Percentiles rank a stretch among this genome's conserved stretches.
These are phyloP conservation scores for Larimichthys crocea DNA, from an alignment of 2,113 vertebrate species.

Conservation along the genomic window DNA sequence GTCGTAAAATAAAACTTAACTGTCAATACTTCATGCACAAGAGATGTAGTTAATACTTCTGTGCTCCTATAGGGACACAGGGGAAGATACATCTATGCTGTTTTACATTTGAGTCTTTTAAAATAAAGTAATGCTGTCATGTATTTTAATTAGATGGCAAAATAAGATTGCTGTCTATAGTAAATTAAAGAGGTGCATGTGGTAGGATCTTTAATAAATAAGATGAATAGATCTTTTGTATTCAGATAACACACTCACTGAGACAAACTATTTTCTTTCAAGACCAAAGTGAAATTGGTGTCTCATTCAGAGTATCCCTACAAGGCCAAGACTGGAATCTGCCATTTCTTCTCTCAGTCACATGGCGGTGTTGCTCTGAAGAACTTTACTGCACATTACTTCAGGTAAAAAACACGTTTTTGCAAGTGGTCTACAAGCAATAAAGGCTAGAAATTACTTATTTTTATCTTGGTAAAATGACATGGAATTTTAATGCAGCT, in stretches of 20 bases:
- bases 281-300: slow-evolving; percentile 90
- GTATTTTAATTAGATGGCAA: slow-evolving; percentile 20
- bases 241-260: slow-evolving; percentile 39
- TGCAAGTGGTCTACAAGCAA: background rate
- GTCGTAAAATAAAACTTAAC: background rate
- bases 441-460: slow-evolving; percentile 36
- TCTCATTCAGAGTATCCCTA: slow-evolving; percentile 88
- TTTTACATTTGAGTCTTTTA: background rate
- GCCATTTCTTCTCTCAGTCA: slow-evolving; percentile 86
- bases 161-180: background rate
- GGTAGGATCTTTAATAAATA: slow-evolving; percentile 7
- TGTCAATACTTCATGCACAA: background rate
- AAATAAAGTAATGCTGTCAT: background rate
- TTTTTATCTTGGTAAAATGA: background rate
- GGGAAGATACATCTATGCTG: background rate
- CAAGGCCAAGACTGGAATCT: slow-evolving; percentile 87
- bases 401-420: slow-evolving; percentile 84
- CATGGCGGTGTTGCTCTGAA: slow-evolving; percentile 85
- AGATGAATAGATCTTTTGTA: slow-evolving; percentile 24
- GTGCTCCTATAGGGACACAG: background rate
- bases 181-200: background rate
- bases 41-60: background rate
- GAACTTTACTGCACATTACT: slow-evolving; percentile 85
- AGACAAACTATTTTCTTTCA: slow-evolving; percentile 33
- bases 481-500: slow-evolving; percentile 1